Evolutionary conservation across 2,888 invertebrate genomes (phyloP), one percentile per base, ranked within the genome.

Genomic region (Drosophila kuntzei): DNA sequence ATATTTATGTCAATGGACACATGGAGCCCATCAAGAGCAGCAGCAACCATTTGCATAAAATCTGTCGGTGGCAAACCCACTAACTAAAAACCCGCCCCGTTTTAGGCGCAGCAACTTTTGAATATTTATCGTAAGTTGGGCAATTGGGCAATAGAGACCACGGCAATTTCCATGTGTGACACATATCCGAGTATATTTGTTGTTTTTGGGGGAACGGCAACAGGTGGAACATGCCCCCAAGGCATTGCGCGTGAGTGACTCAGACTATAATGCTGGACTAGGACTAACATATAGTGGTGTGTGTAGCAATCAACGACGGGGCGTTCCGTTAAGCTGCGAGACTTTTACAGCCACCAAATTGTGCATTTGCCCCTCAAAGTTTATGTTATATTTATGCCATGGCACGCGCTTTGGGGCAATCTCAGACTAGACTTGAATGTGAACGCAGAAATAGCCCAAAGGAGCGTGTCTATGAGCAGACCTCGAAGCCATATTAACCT

Each of bases 11-110:
- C 70, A 65, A 68, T 79, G 63, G 61, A 70, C 74, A 62, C 64
- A 76, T 49, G 29, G 11, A 46, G 57, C 60, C 60, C 68, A 65
- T 67, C 67, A 77, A 84, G 70, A 69, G 83, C 69, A 64, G 44
- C 60, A 22, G 64, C 65, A 9, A 29, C 18, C 73, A 77, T 79
- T 83, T 83, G 79, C 87, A 80, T 83, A 75, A 81, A 80, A 69
- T 79, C 68, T 20, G 41, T 53, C n/a, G 53, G 9, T 32, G 67
- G 57, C 86, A 74, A 77, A 57, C 65, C 63, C 73, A 68, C 76
- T 14, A 49, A 50, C 39, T 7, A 46, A 65, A 46, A 49, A 34
- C 22, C 32, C 60, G 57, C 69, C 73, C 54, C 49, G 59, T 76
- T 81, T 71, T 72, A 69, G 85, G 76, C 64, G 68, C 71, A 70